Conservation (phyloP, 2,888 invertebrate species). For the Iselma pallidipennis region DNA sequence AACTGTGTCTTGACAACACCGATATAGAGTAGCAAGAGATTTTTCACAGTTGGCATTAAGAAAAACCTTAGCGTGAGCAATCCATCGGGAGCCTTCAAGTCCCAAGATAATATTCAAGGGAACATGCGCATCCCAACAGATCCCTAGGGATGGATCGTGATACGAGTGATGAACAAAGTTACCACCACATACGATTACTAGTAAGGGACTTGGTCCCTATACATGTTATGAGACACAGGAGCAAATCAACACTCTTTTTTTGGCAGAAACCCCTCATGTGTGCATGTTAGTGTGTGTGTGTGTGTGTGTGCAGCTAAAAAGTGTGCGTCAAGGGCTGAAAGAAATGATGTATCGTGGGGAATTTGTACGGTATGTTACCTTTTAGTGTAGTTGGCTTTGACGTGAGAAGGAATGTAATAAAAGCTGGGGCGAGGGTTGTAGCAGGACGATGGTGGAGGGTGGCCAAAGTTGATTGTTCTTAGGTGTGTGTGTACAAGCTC, state of each 20-base stretch:
- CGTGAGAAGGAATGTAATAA: conserved; percentile 53
- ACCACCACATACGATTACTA: conserved; percentile 45
- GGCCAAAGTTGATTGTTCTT: conserved; percentile 43
- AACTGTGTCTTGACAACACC: too few relatives aligned
- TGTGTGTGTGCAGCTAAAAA: conserved; percentile 19
- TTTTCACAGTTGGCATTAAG: conserved; percentile 3
- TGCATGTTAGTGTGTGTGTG: not conserved
- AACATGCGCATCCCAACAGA: conserved; percentile 45
- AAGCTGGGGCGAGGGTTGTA: conserved; percentile 44
- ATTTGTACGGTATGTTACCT: conserved; percentile 50
- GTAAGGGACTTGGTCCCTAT: not conserved
- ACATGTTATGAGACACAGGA: not conserved
- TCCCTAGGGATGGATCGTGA: conserved; percentile 49
- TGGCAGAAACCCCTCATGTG: conserved; percentile 2
- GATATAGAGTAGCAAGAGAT: not conserved
- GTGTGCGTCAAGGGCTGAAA: conserved; percentile 14
- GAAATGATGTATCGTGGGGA: conserved; percentile 41
- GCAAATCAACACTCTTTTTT: conserved; percentile 22
- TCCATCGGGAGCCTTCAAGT: conserved; percentile 36
- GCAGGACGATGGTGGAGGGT: conserved; percentile 32
- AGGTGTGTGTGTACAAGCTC: conserved; percentile 4
- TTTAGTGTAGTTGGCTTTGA: conserved; percentile 51
- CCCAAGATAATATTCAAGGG: conserved; percentile 43
- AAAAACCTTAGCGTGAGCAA: conserved; percentile 21
- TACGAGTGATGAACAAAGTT: conserved; percentile 46